These are phyloP conservation scores for Sylvicapra grimmia DNA, from an alignment of 2,113 vertebrate genomes.

Conservation along the genomic window DNA sequence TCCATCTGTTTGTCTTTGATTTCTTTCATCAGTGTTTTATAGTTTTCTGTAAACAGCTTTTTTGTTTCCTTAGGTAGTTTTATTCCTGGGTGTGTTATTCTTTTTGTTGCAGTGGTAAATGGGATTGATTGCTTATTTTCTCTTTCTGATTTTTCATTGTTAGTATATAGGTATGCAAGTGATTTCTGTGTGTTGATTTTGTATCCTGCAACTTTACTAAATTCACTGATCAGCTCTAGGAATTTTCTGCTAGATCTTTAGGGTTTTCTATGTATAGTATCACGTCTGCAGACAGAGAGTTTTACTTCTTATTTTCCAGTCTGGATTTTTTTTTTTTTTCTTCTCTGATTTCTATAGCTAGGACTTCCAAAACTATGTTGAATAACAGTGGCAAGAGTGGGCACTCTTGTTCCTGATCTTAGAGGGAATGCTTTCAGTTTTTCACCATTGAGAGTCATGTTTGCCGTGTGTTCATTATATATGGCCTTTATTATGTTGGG, in stretches of 20 bases:
- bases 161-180: not conserved
- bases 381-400: not conserved
- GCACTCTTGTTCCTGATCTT: not conserved
- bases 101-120: not conserved
- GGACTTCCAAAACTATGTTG: not conserved
- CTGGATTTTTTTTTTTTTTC: not conserved
- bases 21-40: not conserved
- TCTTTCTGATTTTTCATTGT: not conserved
- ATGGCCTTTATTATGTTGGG: not conserved
- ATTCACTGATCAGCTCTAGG: not conserved
- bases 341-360: not conserved
- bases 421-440: not conserved
- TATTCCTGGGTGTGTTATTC: not conserved
- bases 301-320: not conserved
- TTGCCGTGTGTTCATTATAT: not conserved
- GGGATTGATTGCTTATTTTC: not conserved
- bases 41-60: not conserved
- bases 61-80: not conserved
- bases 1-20: not conserved
- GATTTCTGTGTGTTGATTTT: not conserved
- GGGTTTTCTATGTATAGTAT: not conserved
- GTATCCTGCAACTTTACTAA: not conserved
- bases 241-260: not conserved
- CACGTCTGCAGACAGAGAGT: not conserved
- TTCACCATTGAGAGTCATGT: not conserved